Base-by-base conservation (phyloP, 2,888 invertebrate genomes). In the Thelaira solivaga region DNA sequence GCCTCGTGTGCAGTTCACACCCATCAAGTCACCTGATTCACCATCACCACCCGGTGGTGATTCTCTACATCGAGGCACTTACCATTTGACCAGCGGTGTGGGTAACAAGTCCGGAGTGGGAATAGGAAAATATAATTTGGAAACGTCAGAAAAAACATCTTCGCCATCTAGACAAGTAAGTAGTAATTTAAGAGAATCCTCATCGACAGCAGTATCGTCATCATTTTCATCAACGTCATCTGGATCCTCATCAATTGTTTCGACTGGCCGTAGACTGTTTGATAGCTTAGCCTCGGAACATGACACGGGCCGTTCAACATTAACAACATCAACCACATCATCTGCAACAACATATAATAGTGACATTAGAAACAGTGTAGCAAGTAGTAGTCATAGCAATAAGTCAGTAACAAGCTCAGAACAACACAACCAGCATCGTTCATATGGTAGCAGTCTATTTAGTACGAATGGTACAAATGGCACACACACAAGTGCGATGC, bases 1-100 rank as follows among this genome's bases (percentile, higher is more conserved):
- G 65, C 88, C 88, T n/a, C 84, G 88, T 10, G 88, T 88, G 2
- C 86, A 88, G 53, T 87, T 88, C 43, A 87, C 87, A 43, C 86
- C 87, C 10, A 88, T 86, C 47, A 86, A 86, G 81, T 87, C 88
- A 8, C 87, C 89, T 59, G 87, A 88, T 29, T 86, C 88, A 7
- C 88, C 88, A 5, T 87, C 87, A 1, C 87, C 88, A 51, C 88
- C 88, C 2, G 86, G 84, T 62, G 83, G 85, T 4, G 83, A 87
- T 67, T 80, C 80, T 59, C 59, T 82, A 59, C 85, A 87, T 20
- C 85, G 87, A 76, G 88, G 88, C 76, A 87, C 86, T 76, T 88
- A 88, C 71, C 86, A 88, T 67, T 82, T 86, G 43, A 84, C 86
- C 47, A 72, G 62, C 24, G 82, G n/a, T n/a, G n/a, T n/a, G n/a